Base-by-base conservation (phyloP, 2,888 invertebrate genomes). In the Mesochorus sp. region DNA sequence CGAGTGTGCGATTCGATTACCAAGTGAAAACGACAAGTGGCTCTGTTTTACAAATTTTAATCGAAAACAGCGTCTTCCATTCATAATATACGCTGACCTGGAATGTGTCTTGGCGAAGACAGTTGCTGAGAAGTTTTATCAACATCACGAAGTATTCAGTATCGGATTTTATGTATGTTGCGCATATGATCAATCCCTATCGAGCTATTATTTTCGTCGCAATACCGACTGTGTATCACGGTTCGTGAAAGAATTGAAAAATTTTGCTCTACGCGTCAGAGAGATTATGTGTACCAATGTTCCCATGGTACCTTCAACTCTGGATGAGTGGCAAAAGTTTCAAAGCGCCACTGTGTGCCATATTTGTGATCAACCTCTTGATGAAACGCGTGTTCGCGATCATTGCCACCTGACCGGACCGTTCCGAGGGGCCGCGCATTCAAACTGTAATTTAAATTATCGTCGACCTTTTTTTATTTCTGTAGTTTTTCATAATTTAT, bases 401-500 rank as follows among this genome's bases (percentile, higher is more conserved):
- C n/a, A 44, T 62, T 17, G 39, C 8, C 8, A 28, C 26, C 24
- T 76, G 2, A 71, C 67, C 0, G 76, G 64, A 5, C 19, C 34
- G 44, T 83, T 55, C 44, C 24, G 82, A 19, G 82, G 81, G 19
- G 71, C 80, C 10, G 76, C 77, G 0, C 82, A 82, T 53, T 26
- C 47, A 3, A 42, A n/a, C 0, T 84, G 81, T 55, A 84, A 84
- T 62, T 17, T 84, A n/a, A 75, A 78, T 51, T 79, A 62, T 53
- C 67, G 76, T 42, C 26, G 42, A 6, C 68, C 74, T 24, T 85
- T 3, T 85, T 83, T 76, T 84, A 85, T 64, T 42, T 2, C 39
- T 12, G 12, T 42, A 14, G 39, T 42, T 42, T n/a, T 12, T 42
- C 2, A 42, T n/a, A 85, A 85, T 78, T 53, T 85, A 12, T 80